Evolutionary conservation across 2,113 vertebrate species (phyloP).

Genomic region (Chaetops frenatus): DNA sequence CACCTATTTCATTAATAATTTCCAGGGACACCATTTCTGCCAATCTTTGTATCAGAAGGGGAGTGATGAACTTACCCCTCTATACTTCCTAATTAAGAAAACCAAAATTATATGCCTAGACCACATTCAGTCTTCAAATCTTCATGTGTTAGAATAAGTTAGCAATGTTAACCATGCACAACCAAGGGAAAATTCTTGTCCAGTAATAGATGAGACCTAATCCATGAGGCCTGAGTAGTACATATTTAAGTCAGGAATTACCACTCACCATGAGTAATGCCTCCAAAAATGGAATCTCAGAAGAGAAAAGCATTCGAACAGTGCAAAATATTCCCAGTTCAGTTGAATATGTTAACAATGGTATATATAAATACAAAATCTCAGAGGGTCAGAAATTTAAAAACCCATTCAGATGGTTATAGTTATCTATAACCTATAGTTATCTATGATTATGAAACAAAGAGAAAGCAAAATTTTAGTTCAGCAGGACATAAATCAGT

Average conservation of each 20-base stretch:
- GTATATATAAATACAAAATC: neutral
- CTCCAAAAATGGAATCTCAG: neutral
- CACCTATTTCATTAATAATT: neutral
- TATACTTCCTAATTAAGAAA: neutral
- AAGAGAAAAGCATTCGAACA: neutral
- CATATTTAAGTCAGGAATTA: neutral
- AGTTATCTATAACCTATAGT: neutral
- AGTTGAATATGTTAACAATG: neutral
- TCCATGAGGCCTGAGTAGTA: neutral
- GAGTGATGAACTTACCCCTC: neutral
- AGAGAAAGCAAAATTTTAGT: neutral
- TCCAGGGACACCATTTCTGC: neutral
- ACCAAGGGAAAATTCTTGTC: conserved; percentile 46
- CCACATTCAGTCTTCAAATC: neutral
- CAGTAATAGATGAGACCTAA: conserved; percentile 29
- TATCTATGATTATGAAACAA: neutral
- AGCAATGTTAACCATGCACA: conserved; percentile 7
- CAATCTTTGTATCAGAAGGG: neutral
- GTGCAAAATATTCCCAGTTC: neutral
- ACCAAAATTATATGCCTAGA: neutral
- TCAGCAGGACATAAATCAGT: neutral
- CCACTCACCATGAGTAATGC: neutral
- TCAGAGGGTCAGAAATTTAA: neutral
- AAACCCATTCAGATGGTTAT: neutral
- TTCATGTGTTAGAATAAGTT: neutral